Evolutionary conservation across 2,888 invertebrate genomes (phyloP).

Genomic region (Elmis aenea): DNA sequence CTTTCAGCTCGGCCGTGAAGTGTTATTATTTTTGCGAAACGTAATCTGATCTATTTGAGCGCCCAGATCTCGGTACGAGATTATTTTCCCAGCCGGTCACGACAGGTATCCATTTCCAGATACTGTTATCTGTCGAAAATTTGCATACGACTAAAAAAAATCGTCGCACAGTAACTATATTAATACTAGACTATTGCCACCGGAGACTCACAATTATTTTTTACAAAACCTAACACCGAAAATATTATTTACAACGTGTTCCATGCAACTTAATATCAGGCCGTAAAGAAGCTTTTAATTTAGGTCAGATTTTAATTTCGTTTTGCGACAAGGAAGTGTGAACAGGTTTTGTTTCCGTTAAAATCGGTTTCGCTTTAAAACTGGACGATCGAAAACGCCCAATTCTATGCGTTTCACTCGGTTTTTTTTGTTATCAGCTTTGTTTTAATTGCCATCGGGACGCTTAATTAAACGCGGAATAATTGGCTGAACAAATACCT

Average conservation of each 20-base stretch:
- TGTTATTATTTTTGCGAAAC: constrained; percentile 9
- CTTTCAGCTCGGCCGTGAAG: constrained; percentile 15
- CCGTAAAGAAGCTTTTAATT: no score
- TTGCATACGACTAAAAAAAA: neutral
- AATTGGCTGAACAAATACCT: no score
- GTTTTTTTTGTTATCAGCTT: no score
- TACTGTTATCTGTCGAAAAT: neutral
- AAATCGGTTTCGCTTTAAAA: neutral
- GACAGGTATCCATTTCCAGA: neutral
- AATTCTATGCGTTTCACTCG: neutral
- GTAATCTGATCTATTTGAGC: constrained; percentile 6
- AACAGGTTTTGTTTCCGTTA: neutral
- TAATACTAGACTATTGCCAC: neutral
- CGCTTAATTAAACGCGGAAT: no score
- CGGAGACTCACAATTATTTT: no score
- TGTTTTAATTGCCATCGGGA: no score
- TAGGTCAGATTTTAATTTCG: no score
- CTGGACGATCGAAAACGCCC: neutral
- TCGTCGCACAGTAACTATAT: neutral
- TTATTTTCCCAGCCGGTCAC: neutral
- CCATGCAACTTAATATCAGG: no score
- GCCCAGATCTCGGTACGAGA: constrained; percentile 3
- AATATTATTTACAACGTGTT: no score
- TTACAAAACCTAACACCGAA: no score
- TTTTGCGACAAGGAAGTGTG: neutral